Evolutionary conservation across 2,888 invertebrate genomes (phyloP), one percentile per base, ranked within the genome.

Genomic region (Tetrapedia diversipes): DNA sequence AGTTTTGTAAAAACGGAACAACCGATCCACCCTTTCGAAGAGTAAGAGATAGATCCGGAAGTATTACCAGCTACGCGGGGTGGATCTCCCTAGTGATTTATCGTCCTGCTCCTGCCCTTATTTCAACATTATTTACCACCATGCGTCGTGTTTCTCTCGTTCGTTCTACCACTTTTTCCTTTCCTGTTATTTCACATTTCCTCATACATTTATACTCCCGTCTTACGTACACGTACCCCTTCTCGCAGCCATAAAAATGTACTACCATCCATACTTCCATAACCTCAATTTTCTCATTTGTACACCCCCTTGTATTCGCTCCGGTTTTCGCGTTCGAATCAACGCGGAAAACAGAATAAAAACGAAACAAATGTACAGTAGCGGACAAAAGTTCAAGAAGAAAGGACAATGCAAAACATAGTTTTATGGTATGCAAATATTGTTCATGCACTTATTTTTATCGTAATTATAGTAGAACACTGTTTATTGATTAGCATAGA

Each of bases 91-190:
- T 6, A 19, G 63, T 79, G 84, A 84, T 84, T 84, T 84, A 84
- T 80, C 70, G 80, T 16, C 60, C 49, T 54, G 32, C 60, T 72
- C 57, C 64, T 45, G 43, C 57, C 71, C 77, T 81, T 84, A 73
- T 77, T 82, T 84, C 80, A 63, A 73, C 82, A 61, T 84, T 84
- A 84, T 84, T 84, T 84, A 84, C 77, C 76, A 66, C 54, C 65
- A 1, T 19, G 22, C n/a, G 41, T 53, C 45, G 51, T n/a, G 51
- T 22, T 34, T 37, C 43, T 8, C 24, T 14, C n/a, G 14, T 72
- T 57, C 47, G 27, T 57, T 54, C 32, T 14, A 24, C n/a, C 37
- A 10, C 3, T 19, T 27, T 57, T 53, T 14, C 54, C 16, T 49
- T 43, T 54, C 22, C 39, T 41, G 8, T 49, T 68, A 49, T 37